These are phyloP conservation scores for Amaurobius ferox DNA, from an alignment of 2,888 invertebrate genomes.

Conservation along the genomic window DNA sequence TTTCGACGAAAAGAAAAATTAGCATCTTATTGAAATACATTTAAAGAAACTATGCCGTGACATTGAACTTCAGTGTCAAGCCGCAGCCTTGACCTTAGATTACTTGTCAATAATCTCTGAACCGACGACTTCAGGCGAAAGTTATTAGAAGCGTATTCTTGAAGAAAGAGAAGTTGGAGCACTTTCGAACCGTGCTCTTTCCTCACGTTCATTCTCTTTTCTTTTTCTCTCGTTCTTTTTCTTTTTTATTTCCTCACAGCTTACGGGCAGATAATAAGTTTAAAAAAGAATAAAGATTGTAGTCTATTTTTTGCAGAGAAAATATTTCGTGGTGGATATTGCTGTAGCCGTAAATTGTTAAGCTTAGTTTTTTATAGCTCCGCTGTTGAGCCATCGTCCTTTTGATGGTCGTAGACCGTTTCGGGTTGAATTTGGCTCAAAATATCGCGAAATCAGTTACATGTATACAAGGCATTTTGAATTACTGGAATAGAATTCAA, in stretches of 20 bases:
- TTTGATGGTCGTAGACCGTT: too few species aligned
- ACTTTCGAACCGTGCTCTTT: slow-evolving; percentile 14
- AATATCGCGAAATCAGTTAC: too few species aligned
- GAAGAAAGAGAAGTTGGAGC: slow-evolving; percentile 12
- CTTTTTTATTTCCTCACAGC: slow-evolving; percentile 21
- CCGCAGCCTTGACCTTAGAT: slow-evolving; percentile 42
- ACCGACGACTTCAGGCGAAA: slow-evolving; percentile 25
- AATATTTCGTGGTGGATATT: slow-evolving; percentile 32
- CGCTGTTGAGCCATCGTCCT: too few species aligned
- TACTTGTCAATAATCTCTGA: slow-evolving; percentile 49
- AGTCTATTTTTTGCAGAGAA: slow-evolving; percentile 30
- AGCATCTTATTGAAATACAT: too few species aligned
- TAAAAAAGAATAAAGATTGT: slow-evolving; percentile 33
- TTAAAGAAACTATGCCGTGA: too few species aligned
- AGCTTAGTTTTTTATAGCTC: not conserved
- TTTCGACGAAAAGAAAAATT: too few species aligned
- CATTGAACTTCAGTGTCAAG: too few species aligned
- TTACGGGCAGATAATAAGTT: slow-evolving; percentile 21
- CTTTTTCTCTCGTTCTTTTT: not conserved
- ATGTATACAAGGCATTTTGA: too few species aligned
- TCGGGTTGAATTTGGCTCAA: too few species aligned
- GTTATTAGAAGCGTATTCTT: slow-evolving; percentile 34
- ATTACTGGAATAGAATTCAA: too few species aligned
- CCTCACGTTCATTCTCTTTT: not conserved
- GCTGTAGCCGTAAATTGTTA: slow-evolving; percentile 26